Evolutionary conservation across 2,888 invertebrate genomes (phyloP), one percentile per base, ranked within the genome.

Genomic region (Drosophila heteroneura): DNA sequence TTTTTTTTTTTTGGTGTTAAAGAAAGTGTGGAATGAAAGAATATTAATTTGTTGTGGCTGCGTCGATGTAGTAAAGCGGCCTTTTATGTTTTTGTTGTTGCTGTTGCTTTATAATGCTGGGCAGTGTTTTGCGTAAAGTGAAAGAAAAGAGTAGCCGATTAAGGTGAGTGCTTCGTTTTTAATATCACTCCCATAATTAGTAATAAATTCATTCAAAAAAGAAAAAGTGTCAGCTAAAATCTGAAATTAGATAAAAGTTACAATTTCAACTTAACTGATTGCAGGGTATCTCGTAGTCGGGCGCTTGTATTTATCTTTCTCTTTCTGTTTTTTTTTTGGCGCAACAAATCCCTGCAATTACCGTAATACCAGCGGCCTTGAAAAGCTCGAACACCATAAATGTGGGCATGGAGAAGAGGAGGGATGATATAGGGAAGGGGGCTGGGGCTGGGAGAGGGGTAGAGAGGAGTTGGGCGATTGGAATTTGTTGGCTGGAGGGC

Each of bases 311-410:
- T 16, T 16, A 53, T 22, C n/a, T 3, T 26, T 32, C 14, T n/a
- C 7, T 10, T 19, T 32, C 47, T 56, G n/a, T 62, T 37, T 33
- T 56, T 53, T 62, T 32, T 53, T 65, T 59, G 57, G 22, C 47
- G 35, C 67, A 54, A 67, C 83, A 89, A 89, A 86, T 89, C 79
- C 71, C 70, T 76, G 87, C 84, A 85, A 86, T 89, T 85, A 89
- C 74, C 79, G 84, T 89, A 83, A 84, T 89, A 86, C 89, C 86
- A 49, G 69, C 74, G 84, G 89, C 84, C 84, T 83, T 84, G 84
- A 89, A 69, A 52, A 47, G 30, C 14, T 1, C 19, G 26, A 44
- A 39, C 44, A 51, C 22, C 30, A 61, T 2, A 30, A 26, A 10
- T 12, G 53, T 10, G 1, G 49, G 3, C 1, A 52, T 28, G 63